Base-by-base conservation (phyloP, 1,140 invertebrate species). In the Orius insidiosus region DNA sequence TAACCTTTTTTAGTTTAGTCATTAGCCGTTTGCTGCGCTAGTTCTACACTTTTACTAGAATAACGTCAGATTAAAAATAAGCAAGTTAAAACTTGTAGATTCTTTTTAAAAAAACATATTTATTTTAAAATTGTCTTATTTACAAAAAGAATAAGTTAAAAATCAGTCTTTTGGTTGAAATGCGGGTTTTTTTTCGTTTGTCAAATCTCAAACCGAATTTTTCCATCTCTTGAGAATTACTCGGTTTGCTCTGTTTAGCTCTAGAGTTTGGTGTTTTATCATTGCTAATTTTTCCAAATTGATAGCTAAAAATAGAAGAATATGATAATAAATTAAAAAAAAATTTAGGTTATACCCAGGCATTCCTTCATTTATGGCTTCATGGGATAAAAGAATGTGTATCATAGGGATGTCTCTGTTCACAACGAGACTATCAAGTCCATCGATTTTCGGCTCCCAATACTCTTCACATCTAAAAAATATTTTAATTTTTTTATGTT, bases 391-490 rank as follows among this genome's bases (percentile, higher is more conserved):
- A n/a, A 80, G 64, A 57, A 87, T 85, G 56, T 84, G 75, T 41
- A 88, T 73, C 51, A 77, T 72, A 36, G 84, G 80, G 57, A 81
- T 68, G 61, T 79, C 71, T 54, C 78, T 59, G 51, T 70, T 75
- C 1, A 80, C 78, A 47, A 79, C 69, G 41, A 84, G 62, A 53
- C 71, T 70, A 61, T 85, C 81, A 45, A 87, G 61, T 19, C 78
- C 80, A 56, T 80, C 74, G 48, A 74, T 54, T 58, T 75, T 68
- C 14, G 82, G 81, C 51, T 81, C 75, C 81, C 81, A 85, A 60
- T 71, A 75, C 63, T 87, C 82, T 63, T 81, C 75, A 52, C 78
- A 69, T 56, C 81, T 84, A 56, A 47, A 68, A n/a, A 64, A 42
- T 2, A 18, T n/a, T n/a, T n/a, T n/a, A 18, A 30, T 30, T 16